phyloP scores from a whole-genome alignment of 2,888 invertebrate genomes.

The Trileptium ribeirensis region DNA sequence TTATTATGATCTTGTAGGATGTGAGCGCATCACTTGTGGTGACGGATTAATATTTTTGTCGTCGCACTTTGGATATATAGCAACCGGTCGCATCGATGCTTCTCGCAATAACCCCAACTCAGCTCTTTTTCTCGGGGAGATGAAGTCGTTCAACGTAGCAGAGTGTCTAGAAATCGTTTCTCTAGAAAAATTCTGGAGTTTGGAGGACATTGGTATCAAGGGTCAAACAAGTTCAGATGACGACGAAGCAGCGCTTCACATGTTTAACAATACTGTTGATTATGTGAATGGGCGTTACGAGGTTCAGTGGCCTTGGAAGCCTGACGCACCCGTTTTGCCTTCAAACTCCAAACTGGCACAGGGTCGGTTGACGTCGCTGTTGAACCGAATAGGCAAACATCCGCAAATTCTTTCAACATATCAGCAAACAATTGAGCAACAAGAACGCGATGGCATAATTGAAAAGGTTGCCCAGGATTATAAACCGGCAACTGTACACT shows the following conservation, averaged over 20 bases:
- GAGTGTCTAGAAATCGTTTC: background rate
- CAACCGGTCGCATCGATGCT: background rate
- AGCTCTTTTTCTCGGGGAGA: background rate
- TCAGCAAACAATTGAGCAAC: slow-evolving; percentile 16
- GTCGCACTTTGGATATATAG: background rate
- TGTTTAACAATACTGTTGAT: background rate
- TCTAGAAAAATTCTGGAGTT: background rate
- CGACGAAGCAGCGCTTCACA: background rate
- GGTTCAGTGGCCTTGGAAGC: background rate
- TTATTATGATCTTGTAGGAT: background rate
- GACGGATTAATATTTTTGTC: slow-evolving; percentile 2
- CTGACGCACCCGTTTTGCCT: background rate
- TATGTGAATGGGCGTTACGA: background rate
- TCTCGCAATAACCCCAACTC: background rate
- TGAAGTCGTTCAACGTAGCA: background rate
- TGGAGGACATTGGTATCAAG: background rate
- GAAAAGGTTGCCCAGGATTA: slow-evolving; percentile 13
- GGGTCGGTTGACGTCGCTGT: background rate
- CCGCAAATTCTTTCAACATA: slow-evolving; percentile 21
- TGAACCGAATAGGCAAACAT: background rate
- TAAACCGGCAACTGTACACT: slow-evolving; percentile 15
- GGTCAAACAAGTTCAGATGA: background rate
- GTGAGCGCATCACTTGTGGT: background rate
- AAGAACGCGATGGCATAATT: slow-evolving; percentile 22
- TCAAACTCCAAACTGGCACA: background rate